Evolutionary conservation across 2,113 vertebrate genomes (phyloP).

Genomic region (Brachypteracias leptosomus): DNA sequence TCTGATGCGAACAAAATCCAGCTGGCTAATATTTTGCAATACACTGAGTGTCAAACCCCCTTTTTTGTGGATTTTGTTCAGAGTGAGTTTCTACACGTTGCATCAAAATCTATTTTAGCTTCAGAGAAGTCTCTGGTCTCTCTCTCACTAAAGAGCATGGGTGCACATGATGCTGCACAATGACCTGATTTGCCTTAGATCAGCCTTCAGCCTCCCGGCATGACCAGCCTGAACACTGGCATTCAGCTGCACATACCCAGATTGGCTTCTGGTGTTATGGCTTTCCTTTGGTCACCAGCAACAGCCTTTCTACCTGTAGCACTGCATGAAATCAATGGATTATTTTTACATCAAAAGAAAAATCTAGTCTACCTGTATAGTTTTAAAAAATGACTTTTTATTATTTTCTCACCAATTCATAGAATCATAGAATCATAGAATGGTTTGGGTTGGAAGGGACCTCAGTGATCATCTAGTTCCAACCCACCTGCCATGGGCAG

Average conservation of each 20-base stretch:
- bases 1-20: neutral
- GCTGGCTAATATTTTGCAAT: neutral
- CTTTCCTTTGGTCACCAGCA: neutral
- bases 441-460: too few species aligned
- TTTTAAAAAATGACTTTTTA: fast-evolving
- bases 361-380: neutral
- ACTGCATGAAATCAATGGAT: neutral
- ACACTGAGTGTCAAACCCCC: neutral
- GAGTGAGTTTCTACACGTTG: neutral
- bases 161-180: neutral
- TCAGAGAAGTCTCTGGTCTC: neutral
- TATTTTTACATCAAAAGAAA: neutral
- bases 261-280: neutral
- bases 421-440: too few species aligned
- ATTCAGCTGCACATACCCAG: neutral
- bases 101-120: neutral
- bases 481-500: too few species aligned
- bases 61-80: neutral
- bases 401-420: neutral
- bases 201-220: neutral
- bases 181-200: neutral
- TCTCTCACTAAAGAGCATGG: neutral
- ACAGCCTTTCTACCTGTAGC: neutral
- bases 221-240: neutral
- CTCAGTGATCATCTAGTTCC: too few species aligned